Evolutionary conservation across 2,888 invertebrate species (phyloP).

Genomic region (Pyralis farinalis): DNA sequence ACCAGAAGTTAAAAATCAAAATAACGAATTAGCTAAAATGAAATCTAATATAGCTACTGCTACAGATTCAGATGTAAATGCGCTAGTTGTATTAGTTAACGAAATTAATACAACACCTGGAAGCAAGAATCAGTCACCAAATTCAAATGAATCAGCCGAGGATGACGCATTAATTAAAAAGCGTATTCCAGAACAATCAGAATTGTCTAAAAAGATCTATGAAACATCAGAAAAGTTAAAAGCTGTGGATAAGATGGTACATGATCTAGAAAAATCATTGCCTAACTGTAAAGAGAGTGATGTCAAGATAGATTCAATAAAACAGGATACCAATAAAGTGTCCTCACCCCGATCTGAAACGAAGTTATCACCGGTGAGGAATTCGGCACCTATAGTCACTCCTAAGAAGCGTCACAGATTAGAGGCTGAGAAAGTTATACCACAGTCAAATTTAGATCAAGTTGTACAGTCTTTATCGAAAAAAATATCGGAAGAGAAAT

Average conservation of each 20-base stretch:
- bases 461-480: conserved; percentile 74
- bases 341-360: conserved; percentile 60
- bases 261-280: conserved; percentile 66
- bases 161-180: conserved; percentile 61
- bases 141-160: conserved; percentile 38
- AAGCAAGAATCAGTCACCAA: conserved; percentile 36
- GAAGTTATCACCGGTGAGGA: conserved; percentile 57
- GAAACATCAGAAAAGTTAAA: conserved; percentile 75
- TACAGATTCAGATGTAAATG: conserved; percentile 27
- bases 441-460: conserved; percentile 62
- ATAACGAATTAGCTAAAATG: conserved; percentile 34
- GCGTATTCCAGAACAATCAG: conserved; percentile 65
- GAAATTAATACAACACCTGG: conserved; percentile 32
- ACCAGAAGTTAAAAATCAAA: conserved; percentile 37
- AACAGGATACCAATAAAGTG: conserved; percentile 50
- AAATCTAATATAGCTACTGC: conserved; percentile 29
- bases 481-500: conserved; percentile 67
- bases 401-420: conserved; percentile 88
- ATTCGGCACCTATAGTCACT: conserved; percentile 80
- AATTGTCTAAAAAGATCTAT: conserved; percentile 72
- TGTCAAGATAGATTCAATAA: conserved; percentile 44
- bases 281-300: conserved; percentile 66
- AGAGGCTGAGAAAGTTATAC: conserved; percentile 78
- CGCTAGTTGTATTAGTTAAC: conserved; percentile 34
- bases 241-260: conserved; percentile 72